Conservation (phyloP, 2,113 vertebrate species). For the Noctilio leporinus region DNA sequence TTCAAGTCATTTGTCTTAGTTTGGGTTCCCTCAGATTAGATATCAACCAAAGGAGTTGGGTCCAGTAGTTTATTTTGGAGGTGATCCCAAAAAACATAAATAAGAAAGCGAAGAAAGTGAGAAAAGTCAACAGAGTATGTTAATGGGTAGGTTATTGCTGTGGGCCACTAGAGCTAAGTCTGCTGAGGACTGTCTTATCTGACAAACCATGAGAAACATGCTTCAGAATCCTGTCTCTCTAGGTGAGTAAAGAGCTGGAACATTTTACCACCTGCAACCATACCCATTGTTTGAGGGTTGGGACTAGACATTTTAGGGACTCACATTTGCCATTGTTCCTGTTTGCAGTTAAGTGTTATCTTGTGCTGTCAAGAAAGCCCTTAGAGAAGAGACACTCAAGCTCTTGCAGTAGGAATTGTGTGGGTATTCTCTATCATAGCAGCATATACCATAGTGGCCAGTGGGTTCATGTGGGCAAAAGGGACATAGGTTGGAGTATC, state of each 20-base stretch:
- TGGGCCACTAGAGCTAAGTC: background rate
- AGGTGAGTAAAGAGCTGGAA: background rate
- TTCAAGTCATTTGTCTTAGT: background rate
- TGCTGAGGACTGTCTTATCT: background rate
- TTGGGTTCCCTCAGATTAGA: background rate
- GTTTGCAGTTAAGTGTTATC: background rate
- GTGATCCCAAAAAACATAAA: background rate
- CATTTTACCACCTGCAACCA: background rate
- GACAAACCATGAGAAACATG: background rate
- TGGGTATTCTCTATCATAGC: no score
- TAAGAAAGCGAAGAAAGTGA: background rate
- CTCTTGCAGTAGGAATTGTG: background rate
- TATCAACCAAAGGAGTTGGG: background rate
- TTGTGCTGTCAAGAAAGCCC: background rate
- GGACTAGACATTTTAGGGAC: background rate
- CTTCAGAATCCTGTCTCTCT: background rate
- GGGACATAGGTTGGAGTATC: background rate
- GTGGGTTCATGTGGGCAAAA: background rate
- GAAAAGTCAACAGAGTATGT: background rate
- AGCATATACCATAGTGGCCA: background rate
- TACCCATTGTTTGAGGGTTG: background rate
- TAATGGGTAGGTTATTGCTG: background rate
- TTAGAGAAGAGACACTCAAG: background rate
- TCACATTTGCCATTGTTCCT: background rate
- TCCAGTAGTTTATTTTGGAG: background rate